Base-by-base conservation (phyloP, 2,113 vertebrate species). In the Channa maculata region DNA sequence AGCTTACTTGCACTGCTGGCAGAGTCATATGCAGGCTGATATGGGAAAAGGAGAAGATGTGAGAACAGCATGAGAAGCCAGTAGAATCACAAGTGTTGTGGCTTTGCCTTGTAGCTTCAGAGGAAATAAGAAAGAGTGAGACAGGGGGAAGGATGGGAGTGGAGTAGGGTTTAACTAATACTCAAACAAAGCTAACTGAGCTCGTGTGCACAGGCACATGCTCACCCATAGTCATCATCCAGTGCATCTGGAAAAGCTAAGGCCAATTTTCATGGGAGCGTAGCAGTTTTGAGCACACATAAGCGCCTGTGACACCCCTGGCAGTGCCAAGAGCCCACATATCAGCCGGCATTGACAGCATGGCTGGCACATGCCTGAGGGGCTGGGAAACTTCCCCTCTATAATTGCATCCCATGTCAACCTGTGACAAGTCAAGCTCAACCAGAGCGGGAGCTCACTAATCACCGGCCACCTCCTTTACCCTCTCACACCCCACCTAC, bases 371-470 rank as follows among this genome's bases (percentile, higher is more conserved):
- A 81, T 65, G 89, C 88, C 87, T 82, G 88, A 85, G 85, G 88
- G 84, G 81, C 78, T 43, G 78, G 55, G 71, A 86, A 82, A 84
- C 82, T 87, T 86, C 84, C 82, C 83, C 70, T 80, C 79, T 79
- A 83, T 92, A 91, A 91, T 91, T 92, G 89, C 89, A 89, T 91
- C 88, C 85, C 89, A 72, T 89, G 89, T 91, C 91, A 90, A 77
- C 88, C 85, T 65, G 83, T 90, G 89, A 89, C 86, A 83, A 86
- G 89, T 88, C 82, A 38, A 72, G 82, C 87, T 88, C 79, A 80
- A 84, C 67, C 84, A 34, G 81, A 76, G 61, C 33, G 53, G 84
- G 71, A 84, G 77, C 82, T 79, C 81, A 65, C 92, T 91, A 89
- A 88, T 85, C 83, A 87, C 71, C 62, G 51, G 61, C 79, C 84